Evolutionary conservation across 1,140 invertebrate genomes (phyloP).

Genomic region (Megathymus violae): DNA sequence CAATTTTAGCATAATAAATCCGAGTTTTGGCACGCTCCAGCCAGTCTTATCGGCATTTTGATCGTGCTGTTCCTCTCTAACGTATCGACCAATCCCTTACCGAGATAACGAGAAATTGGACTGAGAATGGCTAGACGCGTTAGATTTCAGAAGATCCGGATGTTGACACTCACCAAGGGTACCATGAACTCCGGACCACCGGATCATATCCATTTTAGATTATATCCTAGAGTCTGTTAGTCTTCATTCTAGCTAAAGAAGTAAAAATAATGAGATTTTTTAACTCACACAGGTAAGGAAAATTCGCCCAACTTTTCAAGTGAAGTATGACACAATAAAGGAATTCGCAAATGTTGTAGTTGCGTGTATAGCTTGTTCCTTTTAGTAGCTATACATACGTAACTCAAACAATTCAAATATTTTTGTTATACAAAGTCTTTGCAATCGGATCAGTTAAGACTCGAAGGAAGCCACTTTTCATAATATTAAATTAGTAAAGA

Average conservation of each 20-base stretch:
- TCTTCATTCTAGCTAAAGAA: too few relatives aligned
- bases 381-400: too few relatives aligned
- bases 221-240: too few relatives aligned
- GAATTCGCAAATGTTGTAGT: too few relatives aligned
- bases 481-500: constrained; percentile 32
- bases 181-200: constrained; percentile 12
- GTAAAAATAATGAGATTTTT: too few relatives aligned
- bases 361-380: too few relatives aligned
- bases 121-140: constrained; percentile 33
- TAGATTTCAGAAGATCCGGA: constrained; percentile 18
- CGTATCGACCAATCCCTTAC: constrained; percentile 46
- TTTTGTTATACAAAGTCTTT: not conserved
- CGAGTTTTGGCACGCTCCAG: constrained; percentile 45
- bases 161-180: constrained; percentile 24
- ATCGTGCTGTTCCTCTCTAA: constrained; percentile 44
- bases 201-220: too few relatives aligned
- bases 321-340: too few relatives aligned
- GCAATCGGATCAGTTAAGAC: constrained; percentile 2
- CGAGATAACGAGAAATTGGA: constrained; percentile 41
- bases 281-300: too few relatives aligned
- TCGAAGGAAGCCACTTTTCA: constrained; percentile 15
- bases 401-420: not conserved
- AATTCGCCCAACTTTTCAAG: too few relatives aligned
- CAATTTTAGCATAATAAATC: constrained; percentile 45
- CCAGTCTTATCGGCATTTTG: constrained; percentile 43